Conservation (phyloP, 2,888 invertebrate genomes). For the Coelopa pilipes region DNA sequence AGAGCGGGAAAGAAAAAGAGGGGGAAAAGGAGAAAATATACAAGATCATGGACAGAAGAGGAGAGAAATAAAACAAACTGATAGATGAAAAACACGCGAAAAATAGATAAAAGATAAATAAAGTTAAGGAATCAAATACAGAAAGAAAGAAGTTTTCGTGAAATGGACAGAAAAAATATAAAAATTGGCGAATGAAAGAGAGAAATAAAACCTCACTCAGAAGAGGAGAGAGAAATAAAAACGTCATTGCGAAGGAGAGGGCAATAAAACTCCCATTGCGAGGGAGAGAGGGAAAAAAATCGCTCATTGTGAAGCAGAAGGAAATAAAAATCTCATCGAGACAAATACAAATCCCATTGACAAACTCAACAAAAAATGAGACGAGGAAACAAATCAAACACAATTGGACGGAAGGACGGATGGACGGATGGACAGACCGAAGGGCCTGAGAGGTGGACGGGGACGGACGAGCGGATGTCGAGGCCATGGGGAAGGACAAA, state of each 20-base stretch:
- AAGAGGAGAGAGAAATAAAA: too few relatives aligned
- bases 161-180: background rate
- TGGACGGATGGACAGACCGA: background rate
- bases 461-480: background rate
- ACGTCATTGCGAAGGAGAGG: too few relatives aligned
- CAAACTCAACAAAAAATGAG: constrained; percentile 34
- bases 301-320: background rate
- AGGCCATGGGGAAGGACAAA: background rate
- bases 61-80: too few relatives aligned
- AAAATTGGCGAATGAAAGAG: background rate
- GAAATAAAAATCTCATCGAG: constrained; percentile 22
- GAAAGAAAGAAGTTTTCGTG: too few relatives aligned
- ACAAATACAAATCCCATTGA: constrained; percentile 22
- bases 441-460: constrained; percentile 5
- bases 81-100: too few relatives aligned
- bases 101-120: too few relatives aligned
- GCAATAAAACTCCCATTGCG: too few relatives aligned
- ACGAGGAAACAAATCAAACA: constrained; percentile 35
- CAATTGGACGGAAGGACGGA: constrained; percentile 36
- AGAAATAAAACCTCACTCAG: constrained; percentile 4
- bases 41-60: too few relatives aligned
- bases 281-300: background rate
- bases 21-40: too few relatives aligned
- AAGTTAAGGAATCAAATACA: too few relatives aligned
- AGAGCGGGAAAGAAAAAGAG: too few relatives aligned